Conservation (phyloP, 2,888 invertebrate genomes). For the Phyto melanocephala region DNA sequence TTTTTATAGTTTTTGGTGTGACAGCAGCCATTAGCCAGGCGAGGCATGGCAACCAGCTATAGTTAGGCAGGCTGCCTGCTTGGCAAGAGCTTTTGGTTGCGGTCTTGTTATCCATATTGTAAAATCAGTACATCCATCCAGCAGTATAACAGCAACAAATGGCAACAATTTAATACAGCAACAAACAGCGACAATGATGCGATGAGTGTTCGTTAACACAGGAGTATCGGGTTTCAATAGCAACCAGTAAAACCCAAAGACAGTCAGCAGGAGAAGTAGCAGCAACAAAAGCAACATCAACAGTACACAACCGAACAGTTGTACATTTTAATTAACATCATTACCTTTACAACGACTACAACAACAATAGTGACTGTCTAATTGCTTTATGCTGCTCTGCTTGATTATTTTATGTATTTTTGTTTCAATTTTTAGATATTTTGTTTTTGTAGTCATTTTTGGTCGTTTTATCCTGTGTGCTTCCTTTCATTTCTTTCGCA, state of each 20-base stretch:
- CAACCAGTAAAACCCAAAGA: not conserved
- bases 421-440: not conserved
- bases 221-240: conserved; percentile 58
- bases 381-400: conserved; percentile 49
- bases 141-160: conserved; percentile 48
- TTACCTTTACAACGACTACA: conserved; percentile 58
- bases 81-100: conserved; percentile 39
- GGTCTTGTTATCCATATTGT: conserved; percentile 65
- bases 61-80: not conserved
- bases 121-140: conserved; percentile 59
- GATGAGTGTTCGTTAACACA: conserved; percentile 46
- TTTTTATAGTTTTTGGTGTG: conserved; percentile 56
- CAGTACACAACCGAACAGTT: conserved; percentile 46
- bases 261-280: conserved; percentile 2
- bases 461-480: not conserved
- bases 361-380: conserved; percentile 43
- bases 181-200: conserved; percentile 26
- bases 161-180: conserved; percentile 46
- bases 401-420: conserved; percentile 33
- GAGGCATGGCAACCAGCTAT: conserved; percentile 27
- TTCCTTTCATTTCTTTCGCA: conserved; percentile 10
- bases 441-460: too few species aligned
- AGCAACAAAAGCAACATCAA: conserved; percentile 19
- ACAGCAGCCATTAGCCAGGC: conserved; percentile 61
- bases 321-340: conserved; percentile 66